Conservation (phyloP, 2,888 invertebrate species). For the Cerastis rubricosa region DNA sequence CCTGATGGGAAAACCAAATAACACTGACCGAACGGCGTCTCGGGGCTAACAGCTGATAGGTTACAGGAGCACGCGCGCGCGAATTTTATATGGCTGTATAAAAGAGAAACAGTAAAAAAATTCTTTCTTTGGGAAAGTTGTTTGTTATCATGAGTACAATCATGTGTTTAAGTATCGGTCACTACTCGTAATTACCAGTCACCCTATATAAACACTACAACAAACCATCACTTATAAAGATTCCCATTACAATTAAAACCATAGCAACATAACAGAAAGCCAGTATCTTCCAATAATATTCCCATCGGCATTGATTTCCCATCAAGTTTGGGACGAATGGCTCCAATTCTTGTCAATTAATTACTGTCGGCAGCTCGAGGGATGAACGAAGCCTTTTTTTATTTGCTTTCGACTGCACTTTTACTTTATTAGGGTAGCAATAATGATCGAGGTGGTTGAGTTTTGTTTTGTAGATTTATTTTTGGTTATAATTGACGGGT, state of each 20-base stretch:
- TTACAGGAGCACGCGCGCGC: no score
- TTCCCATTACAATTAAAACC: conserved; percentile 20
- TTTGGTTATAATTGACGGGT: neutral
- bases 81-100: no score
- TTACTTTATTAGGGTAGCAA: conserved; percentile 17
- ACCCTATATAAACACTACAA: neutral
- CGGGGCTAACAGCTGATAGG: no score
- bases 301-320: conserved; percentile 5
- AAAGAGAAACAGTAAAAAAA: no score
- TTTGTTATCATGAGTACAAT: no score
- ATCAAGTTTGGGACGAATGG: conserved; percentile 7
- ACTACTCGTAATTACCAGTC: no score
- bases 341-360: conserved; percentile 40
- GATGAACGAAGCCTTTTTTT: conserved; percentile 26
- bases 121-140: no score
- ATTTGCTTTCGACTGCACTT: conserved; percentile 4
- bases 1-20: no score
- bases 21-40: no score
- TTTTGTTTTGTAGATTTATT: neutral
- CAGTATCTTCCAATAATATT: neutral
- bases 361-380: conserved; percentile 19
- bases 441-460: neutral
- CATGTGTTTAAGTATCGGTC: no score
- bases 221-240: neutral
- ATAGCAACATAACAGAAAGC: conserved; percentile 2